These are phyloP conservation scores for Cichladusa arquata DNA, from an alignment of 2,113 vertebrate genomes.

Conservation along the genomic window DNA sequence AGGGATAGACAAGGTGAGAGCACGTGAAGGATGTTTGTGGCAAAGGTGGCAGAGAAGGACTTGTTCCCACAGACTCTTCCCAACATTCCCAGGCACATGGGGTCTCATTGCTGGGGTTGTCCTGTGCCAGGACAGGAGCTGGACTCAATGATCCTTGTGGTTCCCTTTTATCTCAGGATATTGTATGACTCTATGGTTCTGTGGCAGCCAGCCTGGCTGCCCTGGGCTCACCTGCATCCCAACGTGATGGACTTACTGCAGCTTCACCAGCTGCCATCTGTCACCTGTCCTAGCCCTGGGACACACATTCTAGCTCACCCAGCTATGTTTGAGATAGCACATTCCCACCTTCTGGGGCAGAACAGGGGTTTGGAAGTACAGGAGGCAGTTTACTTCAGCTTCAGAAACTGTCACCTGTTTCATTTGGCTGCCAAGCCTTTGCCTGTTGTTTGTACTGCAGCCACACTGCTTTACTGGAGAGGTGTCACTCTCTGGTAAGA, in stretches of 20 bases:
- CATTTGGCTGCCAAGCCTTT: neutral
- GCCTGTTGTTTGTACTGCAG: neutral
- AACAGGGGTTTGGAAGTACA: neutral
- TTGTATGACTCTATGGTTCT: neutral
- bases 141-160: neutral
- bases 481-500: neutral
- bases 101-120: neutral
- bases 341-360: neutral
- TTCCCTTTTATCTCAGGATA: neutral
- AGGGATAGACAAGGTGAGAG: neutral
- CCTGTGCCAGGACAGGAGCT: neutral
- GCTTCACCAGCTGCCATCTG: neutral
- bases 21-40: fast-evolving
- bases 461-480: neutral
- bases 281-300: neutral
- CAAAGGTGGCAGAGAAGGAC: neutral
- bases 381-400: neutral
- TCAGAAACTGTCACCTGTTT: neutral
- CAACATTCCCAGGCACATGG: neutral
- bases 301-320: neutral
- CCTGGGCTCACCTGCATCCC: neutral
- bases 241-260: fast-evolving
- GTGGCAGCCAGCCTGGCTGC: neutral
- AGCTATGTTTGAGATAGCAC: fast-evolving
- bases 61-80: neutral